Evolutionary conservation across 2,797 vertebrate species (phyloP), one percentile per base, ranked within the genome.

Genomic region (Diceros bicornis): DNA sequence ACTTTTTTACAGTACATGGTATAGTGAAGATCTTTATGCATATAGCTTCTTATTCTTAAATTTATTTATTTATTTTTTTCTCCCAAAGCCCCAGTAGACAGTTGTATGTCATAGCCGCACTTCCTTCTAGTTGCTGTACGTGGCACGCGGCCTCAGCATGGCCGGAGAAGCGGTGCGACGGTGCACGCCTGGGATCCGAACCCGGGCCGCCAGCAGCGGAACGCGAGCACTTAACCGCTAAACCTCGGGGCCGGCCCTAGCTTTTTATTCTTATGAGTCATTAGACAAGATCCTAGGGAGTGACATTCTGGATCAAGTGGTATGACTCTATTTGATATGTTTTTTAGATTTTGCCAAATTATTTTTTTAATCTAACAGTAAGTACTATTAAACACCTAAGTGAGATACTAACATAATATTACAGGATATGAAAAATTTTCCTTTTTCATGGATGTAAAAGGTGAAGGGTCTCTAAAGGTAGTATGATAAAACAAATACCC

Each of bases 301-400:
- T 66, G 74, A 84, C 34, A 96, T 78, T 92, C 34, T 68, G 4
- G 4, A 10, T 89, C 57, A 88, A 91, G 41, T 20, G 25, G 77
- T 88, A 2, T 34, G 61, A 78, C 57, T 91, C 4, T 32, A 87
- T 10, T 82, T 86, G 55, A 37, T 69, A 64, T 77, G 82, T 97
- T 92, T 85, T 25, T 14, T 20, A 78, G 47, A 47, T 21, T 34
- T 89, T 72, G 23, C 47, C 37, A 89, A 90, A 61, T 77, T 52
- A 34, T 57, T 94, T 27, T 83, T 91, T 83, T 55, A 62, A 79
- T 69, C 64, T 92, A 89, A 95, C 27, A 79, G 14, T 84, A 68
- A 89, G 27, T 12, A 89, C 41, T 62, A 66, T 86, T 69, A 93
- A 91, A 85, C 27, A 34, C 34, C 21, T 89, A 94, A 68, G 5